Base-by-base conservation (phyloP, 2,888 invertebrate species). In the Lapara coniferarum region DNA sequence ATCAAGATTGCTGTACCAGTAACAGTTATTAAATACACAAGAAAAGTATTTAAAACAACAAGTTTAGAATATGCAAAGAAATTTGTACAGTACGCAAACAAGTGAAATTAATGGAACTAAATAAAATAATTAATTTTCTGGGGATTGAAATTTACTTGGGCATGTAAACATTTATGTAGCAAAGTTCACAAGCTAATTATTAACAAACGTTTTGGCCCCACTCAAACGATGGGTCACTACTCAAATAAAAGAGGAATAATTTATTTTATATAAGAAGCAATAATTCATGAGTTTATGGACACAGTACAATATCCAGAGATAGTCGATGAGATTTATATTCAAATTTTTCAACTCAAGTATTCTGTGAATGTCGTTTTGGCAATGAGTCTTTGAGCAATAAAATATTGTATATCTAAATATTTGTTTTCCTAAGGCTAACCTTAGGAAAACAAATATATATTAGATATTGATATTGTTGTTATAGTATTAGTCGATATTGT, bases 141-240 rank as follows among this genome's bases (percentile, higher is more conserved):
- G 13, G 56, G 55, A 51, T 49, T 56, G 30, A 68, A 67, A 68
- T 71, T 70, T 55, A 57, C 68, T 70, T 66, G 57, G 66, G 12
- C 70, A 71, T 70, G 70, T 73, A 69, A 73, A 72, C 71, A 74
- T 71, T 73, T 67, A 70, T 69, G 66, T 69, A 69, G 69, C 66
- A 66, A 67, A 71, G 68, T 71, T 70, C 53, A 63, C 56, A 67
- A 70, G 69, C 68, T 72, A 73, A 73, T 75, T 72, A 73, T 73
- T 73, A 74, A 73, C 73, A 72, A 73, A 74, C 74, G 73, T 59
- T 58, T 66, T 57, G 49, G 71, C 63, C 56, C 69, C 66, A 73
- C 72, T 71, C 74, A 37, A 19, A 49, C 37, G 66, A 14, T 70
- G 66, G 63, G 66, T 70, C 70, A 56, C 69, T 58, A 37, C 49